Base-by-base conservation (phyloP, 2,797 vertebrate species). In the Anomalospiza imberbis region DNA sequence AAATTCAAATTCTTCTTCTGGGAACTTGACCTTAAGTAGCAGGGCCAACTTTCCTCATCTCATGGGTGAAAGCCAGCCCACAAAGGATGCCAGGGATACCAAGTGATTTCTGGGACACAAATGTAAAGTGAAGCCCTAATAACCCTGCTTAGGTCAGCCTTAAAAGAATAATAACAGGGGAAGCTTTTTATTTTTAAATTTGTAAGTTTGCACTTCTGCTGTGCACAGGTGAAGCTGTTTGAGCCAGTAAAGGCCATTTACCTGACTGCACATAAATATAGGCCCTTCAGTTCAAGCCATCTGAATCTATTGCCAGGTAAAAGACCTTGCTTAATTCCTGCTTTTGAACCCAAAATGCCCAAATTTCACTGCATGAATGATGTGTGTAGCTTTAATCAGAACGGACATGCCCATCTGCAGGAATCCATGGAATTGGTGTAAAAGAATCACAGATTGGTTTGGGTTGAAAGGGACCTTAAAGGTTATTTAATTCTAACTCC, bases 1-100 rank as follows among this genome's bases (percentile, higher is more conserved):
- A 89, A 93, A 85, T 85, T 75, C 5, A 83, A 78, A 60, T 90
- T 74, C 17, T 71, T 92, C 74, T 92, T 92, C 51, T 92, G 92
- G 60, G 91, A 94, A 94, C 70, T 40, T 81, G 74, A 81, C 73
- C 91, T 89, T 42, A 45, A 81, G 28, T 74, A 85, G 13, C 34
- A 74, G 47, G 50, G 18, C 25, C 32, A 34, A 60, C 53, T 86
- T 76, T 55, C 48, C 31, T 91, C 25, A 77, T 90, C 47, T 85
- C 28, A 21, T 65, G 66, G 10, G 63, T 78, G n/a, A 65, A 78
- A 88, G 72, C 51, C 50, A 84, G 54, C 17, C 61, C 44, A 29
- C 3, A 3, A 80, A 71, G 28, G 20, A 68, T 3, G 5, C 50
- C 76, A 91, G 63, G 45, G 70, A 85, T 55, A 50, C 8, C 48